Evolutionary conservation across 1,140 invertebrate species (phyloP), one percentile per base, ranked within the genome.

Genomic region (Procambarus clarkii): DNA sequence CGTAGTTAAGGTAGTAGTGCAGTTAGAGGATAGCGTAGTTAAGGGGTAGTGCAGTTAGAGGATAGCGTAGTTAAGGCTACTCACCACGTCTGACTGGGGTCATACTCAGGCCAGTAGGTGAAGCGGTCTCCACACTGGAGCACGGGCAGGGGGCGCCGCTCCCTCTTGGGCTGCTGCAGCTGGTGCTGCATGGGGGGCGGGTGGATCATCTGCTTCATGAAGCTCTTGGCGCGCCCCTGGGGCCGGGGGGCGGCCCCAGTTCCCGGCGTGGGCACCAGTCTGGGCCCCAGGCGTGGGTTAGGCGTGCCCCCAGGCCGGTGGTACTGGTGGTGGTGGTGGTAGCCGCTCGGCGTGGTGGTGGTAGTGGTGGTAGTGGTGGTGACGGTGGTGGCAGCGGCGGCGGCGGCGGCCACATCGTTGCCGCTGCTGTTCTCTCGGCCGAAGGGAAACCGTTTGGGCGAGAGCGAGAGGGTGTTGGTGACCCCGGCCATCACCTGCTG

Each of bases 371-470:
- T 77, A 45, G 46, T 76, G 64, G 48, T 60, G 86, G 44, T 83
- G 80, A 7, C 71, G 81, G 45, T 46, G 34, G 21, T 45, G 60
- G 60, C 48, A 18, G 21, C 46, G 21, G 76, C 46, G 34, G 81
- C 60, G 2, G 71, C 71, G 45, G 86, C 74, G 92, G 46, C 78
- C 24, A 87, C 76, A 8, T 44, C 34, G 64, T 21, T 15, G 0
- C 90, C 60, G 86, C 91, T 48, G 77, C 96, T 91, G 54, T 91
- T 91, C 95, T 97, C 96, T 5, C 96, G 95, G n/a, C 96, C 95
- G 82, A 97, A 95, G 2, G 96, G 96, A 93, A 96, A 97, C 92
- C 97, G 95, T 92, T 97, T 97, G 58, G 97, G 97, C 88, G 96
- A 97, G n/a, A 97, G 94, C 60, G 95, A 96, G 86, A 97, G 94